Evolutionary conservation across 2,113 vertebrate genomes (phyloP).

Genomic region (Panurus biarmicus): DNA sequence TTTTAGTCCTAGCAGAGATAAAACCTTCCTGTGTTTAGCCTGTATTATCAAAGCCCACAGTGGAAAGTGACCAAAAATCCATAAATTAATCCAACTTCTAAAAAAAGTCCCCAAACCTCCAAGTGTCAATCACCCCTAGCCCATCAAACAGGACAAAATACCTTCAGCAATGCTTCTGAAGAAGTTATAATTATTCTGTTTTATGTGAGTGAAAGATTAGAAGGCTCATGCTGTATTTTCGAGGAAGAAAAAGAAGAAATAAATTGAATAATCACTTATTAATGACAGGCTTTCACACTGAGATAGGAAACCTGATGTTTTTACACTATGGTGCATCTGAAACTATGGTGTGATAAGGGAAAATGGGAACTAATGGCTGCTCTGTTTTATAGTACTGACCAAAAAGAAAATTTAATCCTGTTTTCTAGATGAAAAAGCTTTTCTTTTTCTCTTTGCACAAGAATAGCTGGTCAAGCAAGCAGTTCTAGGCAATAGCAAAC

Average conservation of each 20-base stretch:
- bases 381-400: background rate
- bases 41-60: background rate
- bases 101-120: background rate
- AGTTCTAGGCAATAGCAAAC: background rate
- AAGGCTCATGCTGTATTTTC: background rate
- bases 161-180: background rate
- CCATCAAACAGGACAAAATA: background rate
- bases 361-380: background rate
- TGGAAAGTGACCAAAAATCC: background rate
- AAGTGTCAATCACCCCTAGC: background rate
- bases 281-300: background rate
- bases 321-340: background rate
- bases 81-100: background rate
- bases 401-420: background rate
- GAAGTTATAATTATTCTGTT: background rate
- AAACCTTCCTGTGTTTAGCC: background rate
- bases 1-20: background rate
- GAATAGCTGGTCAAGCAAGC: background rate
- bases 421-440: background rate
- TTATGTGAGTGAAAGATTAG: background rate
- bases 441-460: background rate
- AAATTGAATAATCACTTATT: constrained; percentile 10
- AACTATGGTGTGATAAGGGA: background rate
- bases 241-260: background rate
- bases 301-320: background rate